Percentiles rank a stretch among this genome's conserved stretches.
phyloP scores from a whole-genome alignment of 2,113 vertebrate genomes.

The Apodemus speciosus region DNA sequence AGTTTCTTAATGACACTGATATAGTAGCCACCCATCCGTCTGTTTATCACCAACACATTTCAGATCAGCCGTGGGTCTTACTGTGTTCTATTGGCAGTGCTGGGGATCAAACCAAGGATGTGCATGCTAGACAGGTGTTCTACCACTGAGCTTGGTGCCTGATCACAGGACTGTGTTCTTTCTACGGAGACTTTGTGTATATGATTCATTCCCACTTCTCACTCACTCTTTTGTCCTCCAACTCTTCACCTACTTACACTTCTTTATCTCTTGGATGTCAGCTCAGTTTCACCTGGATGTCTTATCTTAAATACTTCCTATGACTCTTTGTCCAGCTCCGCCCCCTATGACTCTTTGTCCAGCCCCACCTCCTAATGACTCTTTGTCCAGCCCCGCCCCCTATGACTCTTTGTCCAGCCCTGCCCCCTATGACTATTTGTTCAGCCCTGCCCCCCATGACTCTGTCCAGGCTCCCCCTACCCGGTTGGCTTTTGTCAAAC shows the following conservation, averaged over 20 bases:
- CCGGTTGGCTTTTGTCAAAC: not conserved
- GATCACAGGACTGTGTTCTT: not conserved
- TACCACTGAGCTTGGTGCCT: not conserved
- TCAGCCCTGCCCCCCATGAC: not conserved
- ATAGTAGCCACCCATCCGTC: not conserved
- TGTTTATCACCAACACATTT: not conserved
- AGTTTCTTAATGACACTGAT: not conserved
- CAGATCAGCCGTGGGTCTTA: not conserved
- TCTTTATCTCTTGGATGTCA: not conserved
- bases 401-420: not conserved
- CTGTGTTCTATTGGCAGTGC: too few relatives aligned
- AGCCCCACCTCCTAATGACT: not conserved
- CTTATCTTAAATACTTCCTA: not conserved
- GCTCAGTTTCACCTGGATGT: constrained; percentile 9
- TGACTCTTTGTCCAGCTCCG: not conserved
- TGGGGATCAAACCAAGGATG: not conserved
- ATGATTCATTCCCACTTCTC: not conserved
- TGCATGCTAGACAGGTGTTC: not conserved
- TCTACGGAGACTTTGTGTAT: not conserved
- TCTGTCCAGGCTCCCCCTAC: not conserved
- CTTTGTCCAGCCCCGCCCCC: too few relatives aligned
- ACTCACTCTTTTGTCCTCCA: not conserved
- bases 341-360: not conserved
- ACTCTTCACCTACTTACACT: not conserved
- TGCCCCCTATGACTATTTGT: not conserved